These are phyloP conservation scores for Pseudanteris insignis DNA, from an alignment of 2,888 invertebrate species.

Conservation along the genomic window DNA sequence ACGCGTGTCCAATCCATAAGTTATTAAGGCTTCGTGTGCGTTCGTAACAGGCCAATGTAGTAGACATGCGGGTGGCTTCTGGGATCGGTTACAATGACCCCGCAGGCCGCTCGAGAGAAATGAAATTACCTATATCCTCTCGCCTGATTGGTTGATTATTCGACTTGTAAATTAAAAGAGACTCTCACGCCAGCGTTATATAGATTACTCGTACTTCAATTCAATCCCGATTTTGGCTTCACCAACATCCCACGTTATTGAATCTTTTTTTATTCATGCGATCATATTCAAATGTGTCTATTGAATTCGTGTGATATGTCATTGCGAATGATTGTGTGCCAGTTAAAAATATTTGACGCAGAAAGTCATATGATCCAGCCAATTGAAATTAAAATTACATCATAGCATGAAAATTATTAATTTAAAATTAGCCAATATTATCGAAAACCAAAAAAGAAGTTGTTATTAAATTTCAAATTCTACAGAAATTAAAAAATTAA, in stretches of 20 bases:
- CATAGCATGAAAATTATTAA: too few relatives aligned
- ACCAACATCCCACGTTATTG: constrained; percentile 17
- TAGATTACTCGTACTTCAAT: constrained; percentile 31
- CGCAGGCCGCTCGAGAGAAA: constrained; percentile 49
- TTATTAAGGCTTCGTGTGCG: constrained; percentile 60
- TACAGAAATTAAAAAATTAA: too few relatives aligned
- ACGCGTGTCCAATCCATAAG: constrained; percentile 60
- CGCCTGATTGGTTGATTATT: constrained; percentile 52
- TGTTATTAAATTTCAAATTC: too few relatives aligned
- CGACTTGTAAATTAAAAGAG: constrained; percentile 55
- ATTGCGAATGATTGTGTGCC: too few relatives aligned
- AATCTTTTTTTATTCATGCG: constrained; percentile 1
- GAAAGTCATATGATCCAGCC: too few relatives aligned
- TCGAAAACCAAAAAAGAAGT: too few relatives aligned
- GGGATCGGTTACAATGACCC: constrained; percentile 59
- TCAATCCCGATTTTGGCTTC: constrained; percentile 5
- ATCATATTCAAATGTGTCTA: constrained; percentile 7
- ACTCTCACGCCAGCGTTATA: constrained; percentile 37
- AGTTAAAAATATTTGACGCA: too few relatives aligned
- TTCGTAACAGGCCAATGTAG: constrained; percentile 49
- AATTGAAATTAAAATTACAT: too few relatives aligned
- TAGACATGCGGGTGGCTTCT: constrained; percentile 54
- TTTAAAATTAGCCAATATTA: too few relatives aligned
- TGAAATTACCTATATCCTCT: constrained; percentile 59
- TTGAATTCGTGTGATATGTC: too few relatives aligned